Evolutionary conservation across 2,113 vertebrate genomes (phyloP).

Genomic region (Dipodomys spectabilis): DNA sequence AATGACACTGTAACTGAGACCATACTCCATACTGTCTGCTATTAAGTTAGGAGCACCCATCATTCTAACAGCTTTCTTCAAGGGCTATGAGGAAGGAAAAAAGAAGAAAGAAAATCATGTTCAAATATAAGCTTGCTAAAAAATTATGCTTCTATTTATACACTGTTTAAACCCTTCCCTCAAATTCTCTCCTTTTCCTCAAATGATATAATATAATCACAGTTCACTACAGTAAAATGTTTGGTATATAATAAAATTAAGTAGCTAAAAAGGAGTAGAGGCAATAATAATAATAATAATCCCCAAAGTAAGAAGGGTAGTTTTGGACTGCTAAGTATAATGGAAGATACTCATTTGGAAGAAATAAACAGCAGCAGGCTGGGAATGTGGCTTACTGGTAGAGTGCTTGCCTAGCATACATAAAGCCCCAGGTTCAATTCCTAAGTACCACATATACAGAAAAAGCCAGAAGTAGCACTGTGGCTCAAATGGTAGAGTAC

Average conservation of each 20-base stretch:
- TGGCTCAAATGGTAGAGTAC: too few relatives aligned
- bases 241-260: slow-evolving; percentile 18
- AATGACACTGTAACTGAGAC: slow-evolving; percentile 98
- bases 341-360: not conserved
- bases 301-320: not conserved
- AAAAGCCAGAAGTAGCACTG: too few relatives aligned
- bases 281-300: not conserved
- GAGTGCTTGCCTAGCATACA: too few relatives aligned
- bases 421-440: too few relatives aligned
- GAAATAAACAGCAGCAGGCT: not conserved
- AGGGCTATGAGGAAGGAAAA: slow-evolving; percentile 86
- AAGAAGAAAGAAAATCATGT: slow-evolving; percentile 35
- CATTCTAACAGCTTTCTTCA: slow-evolving; percentile 97
- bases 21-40: slow-evolving; percentile 98
- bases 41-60: slow-evolving; percentile 98
- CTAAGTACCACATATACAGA: too few relatives aligned
- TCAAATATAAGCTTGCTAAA: slow-evolving; percentile 44
- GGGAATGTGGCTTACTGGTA: too few relatives aligned
- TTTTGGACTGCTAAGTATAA: not conserved
- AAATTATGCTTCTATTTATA: not conserved
- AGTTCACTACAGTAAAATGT: slow-evolving; percentile 53
- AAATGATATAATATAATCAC: not conserved
- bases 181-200: slow-evolving; percentile 41
- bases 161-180: not conserved
- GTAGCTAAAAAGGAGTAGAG: slow-evolving; percentile 16